Evolutionary conservation across 2,113 vertebrate genomes (phyloP).

Genomic region (Stictonetta naevosa): DNA sequence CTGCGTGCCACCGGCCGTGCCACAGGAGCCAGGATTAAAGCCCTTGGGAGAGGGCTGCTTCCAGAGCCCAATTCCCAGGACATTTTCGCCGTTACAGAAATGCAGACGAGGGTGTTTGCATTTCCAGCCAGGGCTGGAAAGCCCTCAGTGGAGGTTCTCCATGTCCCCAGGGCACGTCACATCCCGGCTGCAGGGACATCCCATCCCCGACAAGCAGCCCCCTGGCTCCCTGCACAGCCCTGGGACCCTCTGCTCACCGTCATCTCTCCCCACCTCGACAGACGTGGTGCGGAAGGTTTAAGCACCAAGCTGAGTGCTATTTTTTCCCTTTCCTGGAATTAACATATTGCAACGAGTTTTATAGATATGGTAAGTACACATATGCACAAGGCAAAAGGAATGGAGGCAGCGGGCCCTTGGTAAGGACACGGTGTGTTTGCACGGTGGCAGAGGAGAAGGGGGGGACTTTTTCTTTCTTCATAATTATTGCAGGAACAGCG

Average conservation of each 20-base stretch:
- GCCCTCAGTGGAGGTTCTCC: rapidly evolving
- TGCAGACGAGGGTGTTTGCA: rapidly evolving
- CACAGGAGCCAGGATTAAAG: background rate
- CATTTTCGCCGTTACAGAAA: rapidly evolving
- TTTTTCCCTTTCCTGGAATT: background rate
- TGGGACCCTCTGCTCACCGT: too few species aligned
- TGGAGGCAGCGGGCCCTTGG: background rate
- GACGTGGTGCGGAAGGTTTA: rapidly evolving
- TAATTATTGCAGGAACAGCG: background rate
- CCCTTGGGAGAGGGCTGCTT: background rate
- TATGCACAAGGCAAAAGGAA: background rate
- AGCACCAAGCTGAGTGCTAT: rapidly evolving
- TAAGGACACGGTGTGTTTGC: rapidly evolving
- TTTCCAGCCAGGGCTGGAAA: background rate
- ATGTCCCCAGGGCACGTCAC: rapidly evolving
- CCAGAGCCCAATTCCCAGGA: background rate
- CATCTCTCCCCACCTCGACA: background rate
- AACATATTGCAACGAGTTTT: background rate
- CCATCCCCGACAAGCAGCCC: background rate
- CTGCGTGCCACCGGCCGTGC: rapidly evolving
- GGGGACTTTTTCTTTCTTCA: background rate
- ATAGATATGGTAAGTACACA: background rate
- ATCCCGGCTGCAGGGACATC: background rate
- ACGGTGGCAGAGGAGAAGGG: background rate
- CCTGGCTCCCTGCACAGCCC: too few species aligned